Base-by-base conservation (phyloP, 2,797 vertebrate species). In the Smutsia temminckii region DNA sequence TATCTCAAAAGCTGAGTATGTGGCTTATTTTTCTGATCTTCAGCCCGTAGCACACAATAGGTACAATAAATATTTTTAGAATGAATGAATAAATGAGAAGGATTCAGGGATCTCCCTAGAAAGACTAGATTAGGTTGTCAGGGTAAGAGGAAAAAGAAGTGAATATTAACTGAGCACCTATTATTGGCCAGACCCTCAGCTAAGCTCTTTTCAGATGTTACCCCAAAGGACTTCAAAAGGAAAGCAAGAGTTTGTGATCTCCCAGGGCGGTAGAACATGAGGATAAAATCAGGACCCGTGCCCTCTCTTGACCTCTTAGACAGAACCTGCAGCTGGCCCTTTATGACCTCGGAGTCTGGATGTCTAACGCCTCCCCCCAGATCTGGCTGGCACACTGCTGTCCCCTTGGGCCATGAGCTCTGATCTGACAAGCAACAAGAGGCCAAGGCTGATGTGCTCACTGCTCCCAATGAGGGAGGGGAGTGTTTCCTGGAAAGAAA, bases 61-160 rank as follows among this genome's bases (percentile, higher is more conserved):
- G 53, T 86, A 61, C 9, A 11, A 71, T 37, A 40, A 42, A 46
- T 89, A 95, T 74, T 95, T 94, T 93, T 34, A 59, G 81, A 94
- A 74, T 69, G 64, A 93, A 68, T 51, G 29, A 37, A 55, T 32
- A 61, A 66, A 40, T 53, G 69, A 21, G 32, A 78, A 79, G 23
- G 53, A 90, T 46, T 89, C 27, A 46, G 34, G 46, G 72, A 71
- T 81, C 37, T 95, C 77, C 87, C 32, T 27, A 92, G 69, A 90
- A 92, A 95, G 74, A 78, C 20, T 61, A 77, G 25, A 80, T 49
- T 42, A 89, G 51, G 14, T 16, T 75, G 63, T 75, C 37, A 81
- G 57, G 16, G 37, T 57, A 46, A 75, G 49, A 78, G 21, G n/a
- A 93, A 23, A 25, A 91, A 83, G 46, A 40, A 77, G 77, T 20